Percentiles rank a stretch among this genome's conserved stretches.
Evolutionary conservation across 1,140 invertebrate genomes (phyloP).

Genomic region (Phymastichus coffea): DNA sequence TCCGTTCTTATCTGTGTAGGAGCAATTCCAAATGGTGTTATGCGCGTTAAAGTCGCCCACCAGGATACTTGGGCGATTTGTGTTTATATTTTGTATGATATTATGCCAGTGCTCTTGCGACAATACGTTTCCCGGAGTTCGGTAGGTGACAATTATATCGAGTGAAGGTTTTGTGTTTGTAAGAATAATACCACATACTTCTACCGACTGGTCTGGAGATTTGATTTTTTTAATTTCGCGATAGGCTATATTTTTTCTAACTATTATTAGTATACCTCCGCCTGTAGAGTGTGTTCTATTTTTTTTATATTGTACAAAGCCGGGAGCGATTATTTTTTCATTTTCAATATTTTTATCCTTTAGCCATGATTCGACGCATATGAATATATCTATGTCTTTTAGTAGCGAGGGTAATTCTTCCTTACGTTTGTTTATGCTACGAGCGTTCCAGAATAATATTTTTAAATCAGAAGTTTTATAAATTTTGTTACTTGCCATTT

Average conservation of each 20-base stretch:
- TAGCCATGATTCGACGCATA: slow-evolving; percentile 1
- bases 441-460: neutral
- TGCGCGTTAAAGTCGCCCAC: slow-evolving; percentile 5
- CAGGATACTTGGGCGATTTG: neutral
- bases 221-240: no score
- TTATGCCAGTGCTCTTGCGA: neutral
- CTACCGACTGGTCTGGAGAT: neutral
- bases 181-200: neutral
- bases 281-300: neutral
- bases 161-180: neutral
- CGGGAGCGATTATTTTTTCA: neutral
- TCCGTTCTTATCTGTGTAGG: neutral
- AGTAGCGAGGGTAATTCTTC: neutral
- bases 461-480: neutral
- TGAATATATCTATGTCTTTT: slow-evolving; percentile 13
- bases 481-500: neutral
- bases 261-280: neutral
- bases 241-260: neutral
- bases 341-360: neutral
- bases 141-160: neutral
- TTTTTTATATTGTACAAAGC: neutral
- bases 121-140: neutral
- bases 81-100: neutral
- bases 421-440: neutral
- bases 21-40: neutral